Base-by-base conservation (phyloP, 2,888 invertebrate genomes). In the Scaptomyza polygonia region DNA sequence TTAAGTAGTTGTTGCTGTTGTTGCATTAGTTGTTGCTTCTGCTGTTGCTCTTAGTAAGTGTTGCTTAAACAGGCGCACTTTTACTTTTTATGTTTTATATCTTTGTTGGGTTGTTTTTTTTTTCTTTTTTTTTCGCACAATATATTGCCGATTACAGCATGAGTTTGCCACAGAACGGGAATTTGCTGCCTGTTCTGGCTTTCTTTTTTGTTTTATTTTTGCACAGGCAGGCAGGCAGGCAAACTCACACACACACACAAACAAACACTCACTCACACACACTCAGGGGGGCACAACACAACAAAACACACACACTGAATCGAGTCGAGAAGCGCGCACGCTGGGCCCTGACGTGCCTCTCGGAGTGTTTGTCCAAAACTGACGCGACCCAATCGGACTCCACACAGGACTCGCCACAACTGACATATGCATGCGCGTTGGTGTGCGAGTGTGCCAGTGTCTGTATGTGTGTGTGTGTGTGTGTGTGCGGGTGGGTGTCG, bases 301-400 rank as follows among this genome's bases (percentile, higher is more conserved):
- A 57, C 74, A 84, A 82, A 84, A 82, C 70, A 80, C 81, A 68
- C 88, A 78, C 69, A 81, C 82, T 59, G 67, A 66, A 65, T 56
- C 88, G 87, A 82, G 74, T 84, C 86, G 86, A 77, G 82, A 69
- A 79, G 85, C 89, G 88, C 90, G 89, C 89, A 89, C 89, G 87
- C 87, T 81, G 73, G 86, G 81, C 88, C 87, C 89, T 89, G 86
- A 82, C 88, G 89, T 90, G 89, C 87, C 91, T 87, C 89, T 90
- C 91, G 90, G 90, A 90, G 90, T 89, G 91, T 90, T 90, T 89
- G 89, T 89, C 90, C 90, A 89, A 88, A 89, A 90, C 90, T 90
- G 87, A 90, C 47, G 65, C 54, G 59, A 49, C 54, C 25, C 49
- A 34, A 36, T 21, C 36, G 36, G 54, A 58, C 47, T 47, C 56